phyloP scores from a whole-genome alignment of 2,113 vertebrate genomes.

The Salminus brasiliensis region DNA sequence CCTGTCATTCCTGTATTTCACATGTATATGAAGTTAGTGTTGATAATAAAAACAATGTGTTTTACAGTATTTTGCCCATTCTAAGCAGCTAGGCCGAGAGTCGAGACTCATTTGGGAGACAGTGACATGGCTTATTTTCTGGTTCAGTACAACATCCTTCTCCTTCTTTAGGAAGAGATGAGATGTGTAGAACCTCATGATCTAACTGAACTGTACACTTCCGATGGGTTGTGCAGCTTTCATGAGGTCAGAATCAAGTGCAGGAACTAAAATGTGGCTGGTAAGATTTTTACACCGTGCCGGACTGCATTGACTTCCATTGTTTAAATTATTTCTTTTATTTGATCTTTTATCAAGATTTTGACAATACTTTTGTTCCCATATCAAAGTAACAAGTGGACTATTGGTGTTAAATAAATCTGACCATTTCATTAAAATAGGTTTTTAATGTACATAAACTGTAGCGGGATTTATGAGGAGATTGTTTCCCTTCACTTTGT shows the following conservation, averaged over 20 bases:
- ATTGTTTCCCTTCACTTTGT: conserved; percentile 65
- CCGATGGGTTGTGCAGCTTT: background rate
- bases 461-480: conserved; percentile 61
- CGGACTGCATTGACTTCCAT: too few relatives aligned
- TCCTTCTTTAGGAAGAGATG: background rate
- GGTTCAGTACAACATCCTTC: conserved; percentile 16
- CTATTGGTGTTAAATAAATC: conserved; percentile 41
- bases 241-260: background rate
- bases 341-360: conserved; percentile 40
- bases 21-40: conserved; percentile 23
- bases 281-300: too few relatives aligned
- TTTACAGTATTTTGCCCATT: conserved; percentile 31
- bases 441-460: conserved; percentile 58
- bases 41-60: conserved; percentile 18
- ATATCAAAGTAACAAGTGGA: conserved; percentile 40
- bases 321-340: conserved; percentile 48
- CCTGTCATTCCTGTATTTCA: conserved; percentile 18
- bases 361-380: conserved; percentile 40
- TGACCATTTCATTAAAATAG: conserved; percentile 40
- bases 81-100: conserved; percentile 28
- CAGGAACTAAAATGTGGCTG: too few relatives aligned
- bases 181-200: background rate
- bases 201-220: background rate
- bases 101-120: conserved; percentile 16
- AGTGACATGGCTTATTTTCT: conserved; percentile 25